phyloP scores from a whole-genome alignment of 2,888 invertebrate genomes.

The Adela reaumurella region DNA sequence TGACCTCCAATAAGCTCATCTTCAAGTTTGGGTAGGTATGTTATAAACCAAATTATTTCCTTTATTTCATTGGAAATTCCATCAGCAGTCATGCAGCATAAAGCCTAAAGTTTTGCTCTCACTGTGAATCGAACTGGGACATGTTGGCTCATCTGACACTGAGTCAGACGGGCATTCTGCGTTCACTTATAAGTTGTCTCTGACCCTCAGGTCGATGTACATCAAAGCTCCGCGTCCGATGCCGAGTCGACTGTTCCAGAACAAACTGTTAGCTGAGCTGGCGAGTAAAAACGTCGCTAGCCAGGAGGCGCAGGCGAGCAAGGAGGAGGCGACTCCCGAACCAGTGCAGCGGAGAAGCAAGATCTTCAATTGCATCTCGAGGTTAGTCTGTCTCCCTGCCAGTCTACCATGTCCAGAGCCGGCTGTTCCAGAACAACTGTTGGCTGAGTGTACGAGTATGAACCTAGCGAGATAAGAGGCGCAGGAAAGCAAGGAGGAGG shows the following conservation, averaged over 20 bases:
- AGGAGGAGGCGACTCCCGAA: conserved; percentile 16
- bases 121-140: too few species aligned
- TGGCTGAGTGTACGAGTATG: conserved; percentile 22
- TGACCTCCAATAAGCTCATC: too few species aligned
- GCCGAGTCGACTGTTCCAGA: conserved; percentile 28
- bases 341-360: conserved; percentile 6
- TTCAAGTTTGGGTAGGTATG: too few species aligned
- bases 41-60: too few species aligned
- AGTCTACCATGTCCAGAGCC: conserved; percentile 17
- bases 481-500: conserved; percentile 14
- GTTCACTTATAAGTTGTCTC: too few species aligned
- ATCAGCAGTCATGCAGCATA: too few species aligned
- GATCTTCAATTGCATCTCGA: not conserved
- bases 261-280: conserved; percentile 26
- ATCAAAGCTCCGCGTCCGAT: conserved; percentile 31
- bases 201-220: conserved; percentile 36
- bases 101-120: too few species aligned
- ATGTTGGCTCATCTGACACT: too few species aligned
- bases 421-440: conserved; percentile 28
- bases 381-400: not conserved
- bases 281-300: conserved; percentile 25
- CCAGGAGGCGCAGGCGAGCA: conserved; percentile 18
- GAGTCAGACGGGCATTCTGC: too few species aligned
- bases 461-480: conserved; percentile 30
- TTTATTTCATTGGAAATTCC: too few species aligned